A percentile compares a stretch with the other conserved stretches of the same genome.
phyloP scores from a whole-genome alignment of 2,797 vertebrate species.

The Xenopus petersii region DNA sequence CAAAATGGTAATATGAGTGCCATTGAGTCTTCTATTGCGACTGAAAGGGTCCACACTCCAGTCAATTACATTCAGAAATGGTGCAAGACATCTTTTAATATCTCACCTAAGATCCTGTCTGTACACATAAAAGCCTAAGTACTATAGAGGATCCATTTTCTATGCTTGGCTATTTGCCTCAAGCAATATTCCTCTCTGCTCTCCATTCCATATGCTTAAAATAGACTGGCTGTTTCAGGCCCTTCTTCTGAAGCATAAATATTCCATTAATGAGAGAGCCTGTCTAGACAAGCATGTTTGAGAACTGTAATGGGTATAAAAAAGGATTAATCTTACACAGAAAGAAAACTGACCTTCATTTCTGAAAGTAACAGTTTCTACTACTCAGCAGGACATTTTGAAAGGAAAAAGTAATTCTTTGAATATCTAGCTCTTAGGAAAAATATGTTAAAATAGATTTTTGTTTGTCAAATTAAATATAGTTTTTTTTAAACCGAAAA shows the following conservation, averaged over 20 bases:
- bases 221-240: constrained; percentile 17
- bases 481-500: neutral
- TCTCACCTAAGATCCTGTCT: constrained; percentile 16
- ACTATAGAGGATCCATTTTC: constrained; percentile 7
- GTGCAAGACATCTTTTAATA: constrained; percentile 12
- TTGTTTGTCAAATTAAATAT: neutral
- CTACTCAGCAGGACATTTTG: constrained; percentile 14
- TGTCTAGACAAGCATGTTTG: constrained; percentile 28
- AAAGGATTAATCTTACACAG: constrained; percentile 35
- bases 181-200: constrained; percentile 16
- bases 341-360: constrained; percentile 36
- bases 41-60: constrained; percentile 2
- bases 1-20: neutral
- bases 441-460: constrained; percentile 25
- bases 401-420: constrained; percentile 20
- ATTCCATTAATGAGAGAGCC: constrained; percentile 28
- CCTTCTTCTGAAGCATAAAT: constrained; percentile 23
- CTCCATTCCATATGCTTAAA: constrained; percentile 15
- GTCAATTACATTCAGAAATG: constrained; percentile 22
- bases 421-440: constrained; percentile 10
- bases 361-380: constrained; percentile 11
- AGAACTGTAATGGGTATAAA: constrained; percentile 31
- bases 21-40: neutral
- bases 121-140: constrained; percentile 9
- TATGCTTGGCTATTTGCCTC: constrained; percentile 21